Percentiles rank a stretch among this genome's conserved stretches.
phyloP scores from a whole-genome alignment of 2,888 invertebrate species.

The Drosophila emarginata region DNA sequence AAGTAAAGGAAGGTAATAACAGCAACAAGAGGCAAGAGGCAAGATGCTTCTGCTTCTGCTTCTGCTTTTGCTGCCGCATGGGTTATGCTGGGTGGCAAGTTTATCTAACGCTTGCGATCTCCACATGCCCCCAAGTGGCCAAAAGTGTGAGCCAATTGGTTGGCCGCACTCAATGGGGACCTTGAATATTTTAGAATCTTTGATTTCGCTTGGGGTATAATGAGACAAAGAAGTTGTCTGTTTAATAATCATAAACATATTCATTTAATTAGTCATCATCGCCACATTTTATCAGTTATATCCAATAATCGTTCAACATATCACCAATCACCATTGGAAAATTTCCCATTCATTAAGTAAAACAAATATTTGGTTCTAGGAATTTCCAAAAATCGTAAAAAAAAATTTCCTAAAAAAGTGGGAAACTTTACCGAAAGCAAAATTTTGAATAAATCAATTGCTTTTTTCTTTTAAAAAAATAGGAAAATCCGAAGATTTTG shows the following conservation, averaged over 20 bases:
- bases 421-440: no score
- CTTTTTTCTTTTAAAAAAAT: no score
- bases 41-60: not conserved
- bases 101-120: slow-evolving; percentile 74
- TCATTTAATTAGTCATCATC: slow-evolving; percentile 4
- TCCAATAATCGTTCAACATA: not conserved
- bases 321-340: not conserved
- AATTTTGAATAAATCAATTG: no score
- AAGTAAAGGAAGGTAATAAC: not conserved
- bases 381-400: no score
- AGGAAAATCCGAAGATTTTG: no score
- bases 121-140: slow-evolving; percentile 38
- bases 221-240: slow-evolving; percentile 5
- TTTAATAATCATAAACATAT: not conserved
- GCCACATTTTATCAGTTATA: not conserved
- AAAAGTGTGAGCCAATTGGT: slow-evolving; percentile 55
- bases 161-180: slow-evolving; percentile 28
- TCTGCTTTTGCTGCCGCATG: slow-evolving; percentile 23
- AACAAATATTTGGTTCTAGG: no score
- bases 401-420: no score
- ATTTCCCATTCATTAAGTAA: no score
- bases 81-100: slow-evolving; percentile 70
- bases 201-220: slow-evolving; percentile 12
- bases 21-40: slow-evolving; percentile 12
- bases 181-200: slow-evolving; percentile 43